Evolutionary conservation across 2,797 vertebrate genomes (phyloP).

Genomic region (Squalus acanthias): DNA sequence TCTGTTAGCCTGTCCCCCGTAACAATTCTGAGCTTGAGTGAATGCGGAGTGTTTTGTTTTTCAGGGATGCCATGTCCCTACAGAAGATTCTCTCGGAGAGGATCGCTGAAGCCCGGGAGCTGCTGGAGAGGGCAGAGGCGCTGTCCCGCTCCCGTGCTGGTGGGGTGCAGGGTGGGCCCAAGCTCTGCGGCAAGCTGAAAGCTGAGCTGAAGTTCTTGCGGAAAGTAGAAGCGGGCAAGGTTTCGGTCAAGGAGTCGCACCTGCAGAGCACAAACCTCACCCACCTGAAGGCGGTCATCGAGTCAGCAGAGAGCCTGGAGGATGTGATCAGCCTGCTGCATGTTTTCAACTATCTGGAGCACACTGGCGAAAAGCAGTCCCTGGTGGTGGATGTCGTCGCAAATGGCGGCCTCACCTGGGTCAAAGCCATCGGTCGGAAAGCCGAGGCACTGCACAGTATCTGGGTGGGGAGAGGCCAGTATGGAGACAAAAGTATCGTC

Average conservation of each 20-base stretch:
- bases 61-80: constrained; percentile 76
- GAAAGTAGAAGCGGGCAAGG: constrained; percentile 73
- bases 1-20: not conserved
- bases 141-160: constrained; percentile 66
- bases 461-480: constrained; percentile 92
- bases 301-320: constrained; percentile 78
- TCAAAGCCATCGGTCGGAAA: constrained; percentile 90
- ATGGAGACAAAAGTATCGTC: constrained; percentile 83
- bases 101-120: constrained; percentile 68
- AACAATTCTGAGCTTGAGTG: not conserved
- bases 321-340: constrained; percentile 75
- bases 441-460: constrained; percentile 92
- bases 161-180: constrained; percentile 78
- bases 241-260: constrained; percentile 82
- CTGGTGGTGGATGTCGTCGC: constrained; percentile 92
- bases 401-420: constrained; percentile 83
- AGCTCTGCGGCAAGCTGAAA: constrained; percentile 79
- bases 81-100: constrained; percentile 71
- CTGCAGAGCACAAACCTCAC: constrained; percentile 92
- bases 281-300: constrained; percentile 80
- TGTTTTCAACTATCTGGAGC: constrained; percentile 74
- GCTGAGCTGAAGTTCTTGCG: constrained; percentile 84
- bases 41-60: constrained; percentile 42
- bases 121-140: constrained; percentile 72
- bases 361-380: constrained; percentile 62